Percentiles rank a stretch among this genome's conserved stretches.
These are phyloP conservation scores for Aphelocoma californica DNA, from an alignment of 2,797 vertebrate genomes.

Conservation along the genomic window DNA sequence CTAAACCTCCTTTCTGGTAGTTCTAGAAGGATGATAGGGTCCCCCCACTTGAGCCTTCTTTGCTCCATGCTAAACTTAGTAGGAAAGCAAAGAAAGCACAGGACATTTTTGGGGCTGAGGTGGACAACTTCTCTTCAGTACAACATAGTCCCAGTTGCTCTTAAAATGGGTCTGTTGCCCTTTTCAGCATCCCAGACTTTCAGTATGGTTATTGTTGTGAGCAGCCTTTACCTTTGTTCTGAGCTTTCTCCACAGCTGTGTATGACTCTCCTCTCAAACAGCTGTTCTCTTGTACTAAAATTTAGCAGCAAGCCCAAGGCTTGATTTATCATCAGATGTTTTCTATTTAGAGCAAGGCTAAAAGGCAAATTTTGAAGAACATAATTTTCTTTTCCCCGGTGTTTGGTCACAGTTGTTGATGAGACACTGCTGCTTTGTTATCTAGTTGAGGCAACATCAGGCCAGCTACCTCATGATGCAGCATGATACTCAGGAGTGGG, in stretches of 20 bases:
- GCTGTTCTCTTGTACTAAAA: conserved; percentile 12
- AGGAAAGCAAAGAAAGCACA: neutral
- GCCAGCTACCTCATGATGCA: conserved; percentile 23
- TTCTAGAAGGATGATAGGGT: neutral
- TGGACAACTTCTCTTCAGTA: neutral
- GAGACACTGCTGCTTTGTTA: conserved; percentile 62
- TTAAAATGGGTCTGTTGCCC: fast-evolving
- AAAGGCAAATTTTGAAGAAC: conserved; percentile 41
- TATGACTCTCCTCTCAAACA: neutral
- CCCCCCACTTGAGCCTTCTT: neutral
- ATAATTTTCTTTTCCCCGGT: neutral
- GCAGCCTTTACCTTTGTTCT: neutral
- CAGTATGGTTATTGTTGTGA: neutral
- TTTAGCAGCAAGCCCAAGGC: neutral
- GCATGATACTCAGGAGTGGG: neutral
- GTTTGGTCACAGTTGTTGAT: conserved; percentile 35
- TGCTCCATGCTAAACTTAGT: neutral
- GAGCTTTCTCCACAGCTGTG: neutral
- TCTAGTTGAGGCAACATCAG: neutral
- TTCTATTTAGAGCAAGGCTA: conserved; percentile 33
- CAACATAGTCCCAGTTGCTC: neutral
- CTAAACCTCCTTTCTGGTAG: neutral
- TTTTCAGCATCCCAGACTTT: neutral
- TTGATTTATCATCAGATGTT: conserved; percentile 36
- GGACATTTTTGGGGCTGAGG: neutral